These are phyloP conservation scores for Ariopsis seemanni DNA, from an alignment of 2,113 vertebrate species.

Conservation along the genomic window DNA sequence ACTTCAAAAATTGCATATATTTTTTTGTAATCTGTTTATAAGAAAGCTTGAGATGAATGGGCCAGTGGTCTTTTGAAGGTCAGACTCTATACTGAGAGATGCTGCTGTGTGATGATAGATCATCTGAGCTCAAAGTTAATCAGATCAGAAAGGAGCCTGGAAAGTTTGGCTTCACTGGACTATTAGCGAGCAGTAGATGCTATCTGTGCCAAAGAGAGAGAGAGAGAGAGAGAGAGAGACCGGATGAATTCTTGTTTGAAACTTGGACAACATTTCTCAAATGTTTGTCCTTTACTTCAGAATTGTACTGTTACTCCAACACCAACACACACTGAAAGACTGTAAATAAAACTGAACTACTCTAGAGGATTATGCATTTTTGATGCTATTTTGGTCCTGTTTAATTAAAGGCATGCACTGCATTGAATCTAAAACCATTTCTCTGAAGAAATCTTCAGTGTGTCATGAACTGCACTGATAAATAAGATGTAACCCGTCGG, in stretches of 20 bases:
- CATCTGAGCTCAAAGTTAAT: conserved; percentile 29
- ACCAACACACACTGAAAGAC: background rate
- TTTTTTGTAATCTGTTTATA: background rate
- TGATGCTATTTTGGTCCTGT: background rate
- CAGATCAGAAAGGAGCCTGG: conserved; percentile 36
- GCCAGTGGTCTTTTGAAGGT: conserved; percentile 14
- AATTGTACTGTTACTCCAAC: background rate
- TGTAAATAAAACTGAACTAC: background rate
- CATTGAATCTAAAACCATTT: background rate
- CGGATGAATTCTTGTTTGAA: background rate
- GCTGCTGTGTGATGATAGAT: conserved; percentile 33
- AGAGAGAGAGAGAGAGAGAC: background rate
- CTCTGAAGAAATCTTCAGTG: background rate
- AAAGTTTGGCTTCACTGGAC: conserved; percentile 28
- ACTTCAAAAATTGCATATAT: too few species aligned
- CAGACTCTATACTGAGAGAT: conserved; percentile 13
- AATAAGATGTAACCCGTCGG: conserved; percentile 2
- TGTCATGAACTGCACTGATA: background rate
- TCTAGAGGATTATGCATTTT: background rate
- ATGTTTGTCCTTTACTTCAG: conserved; percentile 1
- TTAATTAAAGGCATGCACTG: background rate
- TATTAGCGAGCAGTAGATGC: conserved; percentile 7
- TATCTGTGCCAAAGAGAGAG: background rate
- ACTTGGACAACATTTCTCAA: conserved; percentile 1
- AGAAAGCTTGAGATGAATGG: conserved; percentile 4